These are phyloP conservation scores for Tryphoninae sp. DNA, from an alignment of 2,888 invertebrate species.

Conservation along the genomic window DNA sequence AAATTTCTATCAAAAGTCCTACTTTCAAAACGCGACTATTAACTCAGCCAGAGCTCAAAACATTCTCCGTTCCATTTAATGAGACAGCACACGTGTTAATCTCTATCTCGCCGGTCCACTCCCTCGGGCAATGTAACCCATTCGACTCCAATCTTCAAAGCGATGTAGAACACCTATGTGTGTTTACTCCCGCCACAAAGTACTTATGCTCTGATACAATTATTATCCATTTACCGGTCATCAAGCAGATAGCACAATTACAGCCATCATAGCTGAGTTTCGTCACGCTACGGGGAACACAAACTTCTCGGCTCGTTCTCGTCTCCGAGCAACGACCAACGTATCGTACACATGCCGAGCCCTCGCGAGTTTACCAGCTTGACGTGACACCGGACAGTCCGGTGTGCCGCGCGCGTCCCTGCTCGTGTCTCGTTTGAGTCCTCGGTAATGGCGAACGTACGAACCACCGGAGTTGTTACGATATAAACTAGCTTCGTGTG, in stretches of 20 bases:
- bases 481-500: constrained; percentile 38
- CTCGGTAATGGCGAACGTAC: constrained; percentile 44
- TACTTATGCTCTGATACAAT: constrained; percentile 69
- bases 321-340: constrained; percentile 4
- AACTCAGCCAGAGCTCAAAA: background rate
- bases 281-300: constrained; percentile 72
- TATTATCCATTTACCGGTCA: constrained; percentile 80
- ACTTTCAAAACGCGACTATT: background rate
- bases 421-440: constrained; percentile 33
- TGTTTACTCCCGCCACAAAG: constrained; percentile 41
- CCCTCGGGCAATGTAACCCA: background rate
- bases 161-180: constrained; percentile 64
- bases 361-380: constrained; percentile 46
- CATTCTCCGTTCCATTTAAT: background rate
- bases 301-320: constrained; percentile 49
- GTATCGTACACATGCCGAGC: constrained; percentile 45
- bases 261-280: constrained; percentile 78
- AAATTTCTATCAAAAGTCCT: constrained; percentile 7
- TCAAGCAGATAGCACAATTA: constrained; percentile 79
- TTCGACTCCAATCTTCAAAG: constrained; percentile 26
- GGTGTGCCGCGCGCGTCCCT: constrained; percentile 14
- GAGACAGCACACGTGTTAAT: background rate
- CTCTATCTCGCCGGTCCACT: background rate
- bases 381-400: constrained; percentile 42
- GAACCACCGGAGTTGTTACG: constrained; percentile 43